Conservation (phyloP, 2,888 invertebrate genomes). For the Idaea dimidiata region DNA sequence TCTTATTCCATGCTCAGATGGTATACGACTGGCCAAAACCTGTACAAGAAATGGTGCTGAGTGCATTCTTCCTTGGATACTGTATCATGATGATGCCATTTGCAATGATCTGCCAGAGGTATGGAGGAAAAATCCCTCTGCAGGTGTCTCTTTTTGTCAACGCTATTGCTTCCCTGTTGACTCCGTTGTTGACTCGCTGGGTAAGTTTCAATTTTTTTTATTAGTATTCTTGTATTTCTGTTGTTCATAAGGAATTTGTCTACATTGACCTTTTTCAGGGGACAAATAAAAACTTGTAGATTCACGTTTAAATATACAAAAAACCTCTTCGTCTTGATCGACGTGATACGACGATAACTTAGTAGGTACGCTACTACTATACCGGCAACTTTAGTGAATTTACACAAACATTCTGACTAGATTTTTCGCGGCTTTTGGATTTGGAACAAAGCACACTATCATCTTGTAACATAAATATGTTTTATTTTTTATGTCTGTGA, state of each 20-base stretch:
- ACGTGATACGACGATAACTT: too few species aligned
- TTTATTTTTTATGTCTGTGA: too few species aligned
- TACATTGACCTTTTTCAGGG: not conserved
- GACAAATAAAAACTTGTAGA: too few species aligned
- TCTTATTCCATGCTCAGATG: constrained; percentile 18
- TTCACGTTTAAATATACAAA: not conserved
- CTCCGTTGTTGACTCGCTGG: constrained; percentile 51
- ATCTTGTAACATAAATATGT: too few species aligned
- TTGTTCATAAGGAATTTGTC: too few species aligned
- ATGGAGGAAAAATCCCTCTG: constrained; percentile 82
- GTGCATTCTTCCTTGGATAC: constrained; percentile 79
- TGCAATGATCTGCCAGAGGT: constrained; percentile 80
- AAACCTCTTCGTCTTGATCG: too few species aligned
- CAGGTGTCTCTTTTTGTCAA: constrained; percentile 59
- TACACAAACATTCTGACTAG: too few species aligned
- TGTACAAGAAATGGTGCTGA: constrained; percentile 58
- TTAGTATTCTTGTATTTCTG: too few species aligned
- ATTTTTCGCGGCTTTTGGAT: too few species aligned
- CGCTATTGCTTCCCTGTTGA: constrained; percentile 41
- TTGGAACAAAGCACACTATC: too few species aligned
- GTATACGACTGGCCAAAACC: constrained; percentile 56
- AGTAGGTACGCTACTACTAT: too few species aligned
- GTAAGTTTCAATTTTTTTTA: constrained; percentile 32
- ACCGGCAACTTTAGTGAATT: too few species aligned
- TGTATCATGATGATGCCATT: constrained; percentile 74